These are phyloP conservation scores for Aeoliscus strigatus DNA, from an alignment of 2,797 vertebrate genomes.

Conservation along the genomic window DNA sequence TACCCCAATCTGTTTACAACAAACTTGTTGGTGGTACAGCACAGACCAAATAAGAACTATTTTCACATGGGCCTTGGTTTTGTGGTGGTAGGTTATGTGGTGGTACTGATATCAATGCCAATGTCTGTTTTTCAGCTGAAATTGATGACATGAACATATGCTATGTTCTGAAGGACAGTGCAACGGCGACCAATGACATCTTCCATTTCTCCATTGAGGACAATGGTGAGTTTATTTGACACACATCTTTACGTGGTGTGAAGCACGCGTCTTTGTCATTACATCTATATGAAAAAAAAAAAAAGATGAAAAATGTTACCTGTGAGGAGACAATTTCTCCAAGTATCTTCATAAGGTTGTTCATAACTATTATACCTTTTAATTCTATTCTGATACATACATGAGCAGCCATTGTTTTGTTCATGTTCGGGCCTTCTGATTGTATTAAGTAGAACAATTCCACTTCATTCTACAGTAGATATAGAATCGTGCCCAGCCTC, in stretches of 20 bases:
- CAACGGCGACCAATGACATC: constrained; percentile 84
- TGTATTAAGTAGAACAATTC: constrained; percentile 52
- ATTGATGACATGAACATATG: constrained; percentile 93
- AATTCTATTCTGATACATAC: too few species aligned
- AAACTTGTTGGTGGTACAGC: too few species aligned
- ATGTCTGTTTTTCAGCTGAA: constrained; percentile 78
- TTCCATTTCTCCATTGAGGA: constrained; percentile 93
- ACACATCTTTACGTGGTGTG: not conserved
- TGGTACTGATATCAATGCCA: constrained; percentile 15
- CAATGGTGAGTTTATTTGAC: constrained; percentile 72
- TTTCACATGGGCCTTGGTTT: too few species aligned
- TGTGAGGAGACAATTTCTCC: too few species aligned
- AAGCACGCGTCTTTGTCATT: too few species aligned
- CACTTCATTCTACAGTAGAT: constrained; percentile 32
- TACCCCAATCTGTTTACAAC: too few species aligned
- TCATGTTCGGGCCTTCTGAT: constrained; percentile 9
- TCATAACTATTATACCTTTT: too few species aligned
- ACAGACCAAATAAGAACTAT: too few species aligned
- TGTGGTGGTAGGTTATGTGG: constrained; percentile 1
- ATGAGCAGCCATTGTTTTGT: constrained; percentile 17
- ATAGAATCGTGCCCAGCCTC: constrained; percentile 37
- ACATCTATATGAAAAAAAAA: too few species aligned
- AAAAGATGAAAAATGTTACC: too few species aligned
- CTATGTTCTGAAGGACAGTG: constrained; percentile 82
- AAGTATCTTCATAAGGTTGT: too few species aligned